These are phyloP conservation scores for Anas platyrhynchos DNA, from an alignment of 2,113 vertebrate genomes.

Conservation along the genomic window DNA sequence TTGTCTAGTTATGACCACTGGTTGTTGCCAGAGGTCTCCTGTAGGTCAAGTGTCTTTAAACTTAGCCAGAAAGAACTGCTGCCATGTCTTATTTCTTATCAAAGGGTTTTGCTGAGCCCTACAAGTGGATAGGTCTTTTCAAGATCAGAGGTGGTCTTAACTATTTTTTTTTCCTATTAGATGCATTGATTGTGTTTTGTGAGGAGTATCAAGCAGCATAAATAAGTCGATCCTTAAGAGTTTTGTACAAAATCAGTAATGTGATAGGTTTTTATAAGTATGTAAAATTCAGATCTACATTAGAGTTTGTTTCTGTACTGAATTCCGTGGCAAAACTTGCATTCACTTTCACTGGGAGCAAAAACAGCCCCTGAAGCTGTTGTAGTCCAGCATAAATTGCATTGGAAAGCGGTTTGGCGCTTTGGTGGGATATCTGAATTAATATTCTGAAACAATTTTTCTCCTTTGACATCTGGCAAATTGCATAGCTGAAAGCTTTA, in stretches of 20 bases:
- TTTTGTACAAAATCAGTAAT: not conserved
- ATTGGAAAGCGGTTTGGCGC: not conserved
- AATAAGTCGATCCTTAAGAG: not conserved
- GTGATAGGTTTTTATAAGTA: not conserved
- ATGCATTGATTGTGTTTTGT: not conserved
- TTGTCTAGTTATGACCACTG: conserved; percentile 1
- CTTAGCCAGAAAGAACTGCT: not conserved
- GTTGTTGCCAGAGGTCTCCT: not conserved
- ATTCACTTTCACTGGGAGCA: not conserved
- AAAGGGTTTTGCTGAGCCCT: not conserved
- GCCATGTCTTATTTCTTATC: not conserved
- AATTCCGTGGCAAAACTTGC: not conserved
- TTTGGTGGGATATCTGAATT: not conserved
- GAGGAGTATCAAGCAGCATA: not conserved
- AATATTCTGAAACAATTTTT: conserved; percentile 5
- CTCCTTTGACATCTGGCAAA: not conserved
- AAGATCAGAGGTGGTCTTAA: not conserved
- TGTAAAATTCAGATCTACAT: not conserved
- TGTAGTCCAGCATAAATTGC: not conserved
- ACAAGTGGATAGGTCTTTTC: fast-evolving
- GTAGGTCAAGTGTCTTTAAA: not conserved
- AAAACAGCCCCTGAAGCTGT: not conserved
- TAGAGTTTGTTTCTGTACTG: not conserved
- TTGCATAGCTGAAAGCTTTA: not conserved
- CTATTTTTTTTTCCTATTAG: not conserved